Evolutionary conservation across 2,797 vertebrate species (phyloP), one percentile per base, ranked within the genome.

Genomic region (Coreius guichenoti): DNA sequence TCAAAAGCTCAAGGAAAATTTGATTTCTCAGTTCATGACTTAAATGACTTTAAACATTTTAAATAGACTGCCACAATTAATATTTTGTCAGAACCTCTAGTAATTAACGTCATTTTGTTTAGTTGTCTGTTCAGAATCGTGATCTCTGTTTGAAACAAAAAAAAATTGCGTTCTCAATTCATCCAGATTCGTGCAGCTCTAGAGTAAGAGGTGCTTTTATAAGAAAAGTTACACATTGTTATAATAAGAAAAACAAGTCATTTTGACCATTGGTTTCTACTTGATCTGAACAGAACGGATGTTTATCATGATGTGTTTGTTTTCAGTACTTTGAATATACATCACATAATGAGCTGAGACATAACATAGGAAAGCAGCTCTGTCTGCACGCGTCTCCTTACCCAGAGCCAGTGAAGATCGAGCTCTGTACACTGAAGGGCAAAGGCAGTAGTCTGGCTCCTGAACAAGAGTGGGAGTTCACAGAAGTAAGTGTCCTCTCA

Each of bases 241-340:
- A 26, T 73, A 69, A 9, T 12, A n/a, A 26, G 12, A 29, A 29
- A 14, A 29, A 61, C 4, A 7, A 61, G 8, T 26, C 1, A 39
- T 39, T 56, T 78, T 77, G 51, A 61, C 56, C 1, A 6, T 3
- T 9, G 1, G 17, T 16, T 26, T 14, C 21, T 45, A 14, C 73
- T 43, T 56, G 8, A 26, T 36, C 36, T 16, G 8, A 14, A 31
- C 16, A 16, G 23, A 51, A 43, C 9, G 45, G 8, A 43, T 58
- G 51, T 51, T 78, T n/a, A 56, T 36, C 9, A 6, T 68, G 12
- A 16, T 36, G 29, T 16, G 8, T 21, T 91, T 49, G 82, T 81
- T 89, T 92, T 4, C 87, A 99, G 98, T 99, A 99, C 86, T 98
- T 99, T 39, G 98, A 99, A 91, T 98, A 98, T 90, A 93, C 96